Percentiles rank a stretch among this genome's conserved stretches.
phyloP scores from a whole-genome alignment of 1,140 invertebrate genomes.

The Heliconius congener region DNA sequence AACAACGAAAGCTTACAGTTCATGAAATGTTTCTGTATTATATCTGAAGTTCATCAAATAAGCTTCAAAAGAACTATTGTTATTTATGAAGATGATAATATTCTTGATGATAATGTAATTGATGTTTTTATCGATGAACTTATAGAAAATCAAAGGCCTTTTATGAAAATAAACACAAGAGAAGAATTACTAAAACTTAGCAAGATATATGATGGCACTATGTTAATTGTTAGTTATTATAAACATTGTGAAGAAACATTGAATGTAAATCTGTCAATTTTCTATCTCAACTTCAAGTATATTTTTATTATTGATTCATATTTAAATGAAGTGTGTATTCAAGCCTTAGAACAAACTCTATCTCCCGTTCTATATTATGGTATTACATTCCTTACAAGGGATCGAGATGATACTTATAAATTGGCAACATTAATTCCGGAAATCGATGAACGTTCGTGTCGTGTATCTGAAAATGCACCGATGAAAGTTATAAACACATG shows the following conservation, averaged over 20 bases:
- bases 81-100: not conserved
- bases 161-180: conserved; percentile 25
- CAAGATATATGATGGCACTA: conserved; percentile 32
- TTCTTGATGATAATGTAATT: not conserved
- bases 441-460: conserved; percentile 49
- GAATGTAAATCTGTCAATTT: conserved; percentile 18
- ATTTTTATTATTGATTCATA: conserved; percentile 41
- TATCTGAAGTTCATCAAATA: not conserved
- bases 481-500: conserved; percentile 46
- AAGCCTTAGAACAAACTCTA: conserved; percentile 30
- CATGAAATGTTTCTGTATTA: not conserved
- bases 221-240: conserved; percentile 42
- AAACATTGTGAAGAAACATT: conserved; percentile 39
- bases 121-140: not conserved
- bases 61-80: conserved; percentile 6
- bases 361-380: conserved; percentile 39
- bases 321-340: conserved; percentile 28
- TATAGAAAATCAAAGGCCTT: conserved; percentile 21
- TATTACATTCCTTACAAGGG: conserved; percentile 42
- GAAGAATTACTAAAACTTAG: conserved; percentile 25
- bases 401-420: conserved; percentile 31
- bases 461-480: conserved; percentile 32
- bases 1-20: not conserved
- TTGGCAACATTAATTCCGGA: conserved; percentile 44
- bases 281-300: conserved; percentile 44